Conservation (phyloP, 2,888 invertebrate genomes). For the Patella depressa region DNA sequence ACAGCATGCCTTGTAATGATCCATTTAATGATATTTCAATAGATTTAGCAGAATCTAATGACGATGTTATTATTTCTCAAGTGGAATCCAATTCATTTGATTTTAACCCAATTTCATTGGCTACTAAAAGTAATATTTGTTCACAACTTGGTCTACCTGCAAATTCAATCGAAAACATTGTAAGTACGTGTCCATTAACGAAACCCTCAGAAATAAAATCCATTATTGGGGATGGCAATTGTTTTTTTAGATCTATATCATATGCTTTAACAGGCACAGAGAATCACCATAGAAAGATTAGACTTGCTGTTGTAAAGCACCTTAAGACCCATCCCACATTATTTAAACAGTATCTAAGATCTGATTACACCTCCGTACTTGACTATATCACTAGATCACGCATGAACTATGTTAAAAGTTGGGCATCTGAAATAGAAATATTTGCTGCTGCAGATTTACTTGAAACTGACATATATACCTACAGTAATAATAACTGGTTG, state of each 20-base stretch:
- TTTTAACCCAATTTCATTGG: not conserved
- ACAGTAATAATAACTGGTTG: slow-evolving; percentile 2
- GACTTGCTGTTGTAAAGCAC: not conserved
- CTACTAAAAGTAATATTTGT: not conserved
- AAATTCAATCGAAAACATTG: not conserved
- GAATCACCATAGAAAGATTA: not conserved
- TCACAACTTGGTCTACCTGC: not conserved
- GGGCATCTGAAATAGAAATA: slow-evolving; percentile 3
- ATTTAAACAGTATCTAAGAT: not conserved
- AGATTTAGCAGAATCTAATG: not conserved
- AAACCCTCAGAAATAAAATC: not conserved
- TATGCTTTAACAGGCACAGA: not conserved
- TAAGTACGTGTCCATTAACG: not conserved
- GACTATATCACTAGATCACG: not conserved
- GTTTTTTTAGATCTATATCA: not conserved
- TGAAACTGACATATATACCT: not conserved
- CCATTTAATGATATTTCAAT: not conserved
- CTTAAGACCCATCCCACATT: not conserved
- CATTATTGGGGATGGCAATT: not conserved
- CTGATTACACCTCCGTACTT: not conserved
- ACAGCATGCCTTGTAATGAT: too few relatives aligned
- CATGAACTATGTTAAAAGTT: not conserved
- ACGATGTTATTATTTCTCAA: not conserved
- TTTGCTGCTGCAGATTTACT: not conserved
- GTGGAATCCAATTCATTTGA: not conserved